phyloP scores from a whole-genome alignment of 2,113 vertebrate species.

The Aspiorhynchus laticeps region DNA sequence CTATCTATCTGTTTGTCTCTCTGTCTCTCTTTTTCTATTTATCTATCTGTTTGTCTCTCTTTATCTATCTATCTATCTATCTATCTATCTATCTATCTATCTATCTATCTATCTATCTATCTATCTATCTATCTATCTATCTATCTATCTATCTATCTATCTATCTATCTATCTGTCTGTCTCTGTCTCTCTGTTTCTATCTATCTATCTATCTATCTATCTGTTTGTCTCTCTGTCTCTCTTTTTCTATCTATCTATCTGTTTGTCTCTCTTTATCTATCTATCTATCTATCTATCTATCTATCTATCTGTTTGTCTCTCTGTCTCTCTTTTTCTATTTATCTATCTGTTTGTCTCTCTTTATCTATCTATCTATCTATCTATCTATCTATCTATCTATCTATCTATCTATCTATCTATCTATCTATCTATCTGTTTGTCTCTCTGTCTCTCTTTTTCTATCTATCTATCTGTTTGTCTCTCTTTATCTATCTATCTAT shows the following conservation, averaged over 20 bases:
- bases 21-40: too few species aligned
- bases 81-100: too few species aligned
- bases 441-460: too few species aligned
- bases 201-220: not conserved
- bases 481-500: too few species aligned
- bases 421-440: not conserved
- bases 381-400: not conserved
- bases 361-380: not conserved
- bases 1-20: too few species aligned
- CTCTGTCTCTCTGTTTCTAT: not conserved
- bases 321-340: too few species aligned
- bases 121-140: not conserved
- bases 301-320: not conserved
- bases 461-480: too few species aligned
- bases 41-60: not conserved
- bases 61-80: too few species aligned
- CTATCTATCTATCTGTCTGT: not conserved
- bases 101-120: constrained; percentile 60
- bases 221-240: not conserved
- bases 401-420: not conserved
- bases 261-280: too few species aligned
- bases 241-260: not conserved
- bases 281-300: not conserved
- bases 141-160: not conserved
- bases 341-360: not conserved